Evolutionary conservation across 2,113 vertebrate genomes (phyloP), one percentile per base, ranked within the genome.

Genomic region (Hymenochirus boettgeri): DNA sequence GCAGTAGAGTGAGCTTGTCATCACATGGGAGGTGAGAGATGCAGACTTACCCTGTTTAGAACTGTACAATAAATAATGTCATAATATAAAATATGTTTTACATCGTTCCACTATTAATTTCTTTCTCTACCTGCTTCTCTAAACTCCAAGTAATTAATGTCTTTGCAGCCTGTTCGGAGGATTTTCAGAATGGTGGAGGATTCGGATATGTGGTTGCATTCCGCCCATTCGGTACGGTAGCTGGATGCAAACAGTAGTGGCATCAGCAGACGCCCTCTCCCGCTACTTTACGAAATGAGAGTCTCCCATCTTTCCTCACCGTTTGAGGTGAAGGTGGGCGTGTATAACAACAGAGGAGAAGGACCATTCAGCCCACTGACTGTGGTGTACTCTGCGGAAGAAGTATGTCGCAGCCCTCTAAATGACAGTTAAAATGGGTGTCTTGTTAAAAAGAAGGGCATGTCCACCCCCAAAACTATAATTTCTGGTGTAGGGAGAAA

Each of bases 141-240:
- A n/a, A n/a, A n/a, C n/a, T n/a, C n/a, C n/a, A n/a, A n/a, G n/a
- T n/a, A n/a, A n/a, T n/a, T n/a, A n/a, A n/a, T n/a, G 10, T 26
- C 52, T 48, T 66, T 22, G 0, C 74, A 99, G 96, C 95, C 95
- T 0, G 95, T 98, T 58, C 96, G 0, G 96, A 99, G 76, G 96
- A 99, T 75, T 80, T 94, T 57, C 96, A 99, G 82, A 97, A 96
- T 0, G 96, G 96, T 6, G 84, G 89, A 0, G 96, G 96, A n/a
- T 99, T 98, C 0, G 96, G 96, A 3, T 99, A 99, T 0, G 95
- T 99, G 46, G 93, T 99, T 39, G 96, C 96, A 2, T 99, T 99
- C 73, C 85, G 94, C 29, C 94, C 94, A 0, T 75, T 85, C 0
- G 94, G 93, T 6, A 86, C 91, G 21, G 74, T 1, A 92, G 91